These are phyloP conservation scores for Euphonia xanthogaster DNA, from an alignment of 2,797 vertebrate genomes.

Conservation along the genomic window DNA sequence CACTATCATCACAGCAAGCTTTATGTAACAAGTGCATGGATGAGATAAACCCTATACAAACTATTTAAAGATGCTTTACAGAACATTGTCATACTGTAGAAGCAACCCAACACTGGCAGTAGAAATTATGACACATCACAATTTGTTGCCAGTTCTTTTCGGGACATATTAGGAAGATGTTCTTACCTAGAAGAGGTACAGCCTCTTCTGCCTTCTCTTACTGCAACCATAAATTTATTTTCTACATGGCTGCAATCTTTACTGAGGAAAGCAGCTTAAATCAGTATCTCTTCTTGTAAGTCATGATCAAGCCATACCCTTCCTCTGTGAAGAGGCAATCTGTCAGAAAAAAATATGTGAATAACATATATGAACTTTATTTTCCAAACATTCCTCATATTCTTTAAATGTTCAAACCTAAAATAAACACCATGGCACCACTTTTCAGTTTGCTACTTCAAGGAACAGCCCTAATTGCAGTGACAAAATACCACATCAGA, in stretches of 20 bases:
- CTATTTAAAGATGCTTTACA: not conserved
- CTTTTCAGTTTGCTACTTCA: constrained; percentile 24
- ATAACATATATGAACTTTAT: constrained; percentile 11
- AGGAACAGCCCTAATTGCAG: constrained; percentile 53
- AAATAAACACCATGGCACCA: not conserved
- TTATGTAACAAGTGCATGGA: not conserved
- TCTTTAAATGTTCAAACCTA: constrained; percentile 29
- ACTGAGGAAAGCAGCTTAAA: not conserved
- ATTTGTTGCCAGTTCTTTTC: not conserved
- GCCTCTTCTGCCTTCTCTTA: not conserved
- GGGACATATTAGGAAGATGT: not conserved
- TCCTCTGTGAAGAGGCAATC: not conserved
- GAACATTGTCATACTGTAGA: not conserved
- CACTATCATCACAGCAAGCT: not conserved
- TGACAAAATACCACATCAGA: constrained; percentile 48
- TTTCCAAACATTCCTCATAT: not conserved
- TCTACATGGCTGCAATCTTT: not conserved
- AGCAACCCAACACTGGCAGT: not conserved
- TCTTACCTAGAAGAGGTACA: not conserved
- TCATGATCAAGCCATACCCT: not conserved
- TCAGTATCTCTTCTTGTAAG: not conserved
- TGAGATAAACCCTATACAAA: not conserved
- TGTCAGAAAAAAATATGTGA: not conserved
- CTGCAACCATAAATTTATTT: not conserved
- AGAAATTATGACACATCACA: not conserved